Conservation (phyloP, 2,888 invertebrate genomes). For the Microplitis deprimator region DNA sequence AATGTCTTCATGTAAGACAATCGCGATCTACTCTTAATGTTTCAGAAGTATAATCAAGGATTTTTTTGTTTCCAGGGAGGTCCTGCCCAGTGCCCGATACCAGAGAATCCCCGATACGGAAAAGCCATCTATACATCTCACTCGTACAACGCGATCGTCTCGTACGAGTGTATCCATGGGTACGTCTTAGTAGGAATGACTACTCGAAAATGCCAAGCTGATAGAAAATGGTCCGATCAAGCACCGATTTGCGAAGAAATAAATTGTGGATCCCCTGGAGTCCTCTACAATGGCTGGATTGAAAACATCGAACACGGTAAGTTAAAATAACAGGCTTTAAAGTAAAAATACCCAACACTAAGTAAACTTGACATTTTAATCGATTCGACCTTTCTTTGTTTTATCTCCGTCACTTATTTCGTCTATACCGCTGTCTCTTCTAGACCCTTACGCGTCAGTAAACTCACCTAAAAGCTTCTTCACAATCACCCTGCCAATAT, state of each 20-base stretch:
- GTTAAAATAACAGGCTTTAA: constrained; percentile 28
- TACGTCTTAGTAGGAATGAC: constrained; percentile 92
- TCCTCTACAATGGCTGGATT: constrained; percentile 95
- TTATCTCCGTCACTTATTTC: background rate
- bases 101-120: constrained; percentile 93
- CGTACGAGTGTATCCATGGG: constrained; percentile 96
- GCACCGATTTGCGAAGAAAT: constrained; percentile 96
- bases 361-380: background rate
- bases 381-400: constrained; percentile 12
- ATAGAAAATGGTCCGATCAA: constrained; percentile 95
- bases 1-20: constrained; percentile 80
- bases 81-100: constrained; percentile 94
- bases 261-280: constrained; percentile 95
- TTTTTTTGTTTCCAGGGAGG: constrained; percentile 74
- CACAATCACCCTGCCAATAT: background rate
- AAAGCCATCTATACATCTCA: constrained; percentile 93
- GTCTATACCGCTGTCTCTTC: background rate
- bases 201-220: constrained; percentile 93
- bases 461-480: background rate
- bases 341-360: constrained; percentile 14
- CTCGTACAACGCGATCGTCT: constrained; percentile 95
- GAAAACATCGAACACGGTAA: constrained; percentile 85
- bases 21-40: background rate
- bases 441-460: background rate
- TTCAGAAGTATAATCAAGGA: background rate